Evolutionary conservation across 2,888 invertebrate species (phyloP), one percentile per base, ranked within the genome.

Genomic region (Stegophylla sp.): DNA sequence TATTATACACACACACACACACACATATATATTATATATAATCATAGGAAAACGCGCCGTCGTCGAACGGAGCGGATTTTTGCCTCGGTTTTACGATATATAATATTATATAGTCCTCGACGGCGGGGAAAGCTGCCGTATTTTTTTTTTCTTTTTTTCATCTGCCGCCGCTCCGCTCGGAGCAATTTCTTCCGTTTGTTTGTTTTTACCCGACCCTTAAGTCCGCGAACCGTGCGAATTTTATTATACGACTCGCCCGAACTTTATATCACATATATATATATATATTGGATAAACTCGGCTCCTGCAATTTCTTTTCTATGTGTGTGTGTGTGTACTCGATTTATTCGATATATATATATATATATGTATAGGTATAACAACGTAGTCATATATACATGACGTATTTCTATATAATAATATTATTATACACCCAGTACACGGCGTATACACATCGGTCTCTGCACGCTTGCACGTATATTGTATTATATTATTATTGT

Each of bases 61-160:
- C 34, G 51, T 17, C 41, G 53, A 34, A 13, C 59, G 10, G n/a
- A 66, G 69, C 26, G 53, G 59, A 69, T 59, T 77, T 67, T 77
- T 15, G 66, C 15, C 12, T 45, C 26, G 53, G 15, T 77, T 77
- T 77, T 77, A 77, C 77, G 59, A 59, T 69, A 17, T 61, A 71
- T 53, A 56, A 5, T 34, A 34, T 34, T 59, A 59, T 41, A 1
- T 28, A 66, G 34, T 41, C 43, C 43, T 66, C 43, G 41, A n/a
- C 53, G 10, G n/a, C 4, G 51, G 53, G 56, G 71, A 17, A 28
- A 34, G 15, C 56, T 43, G 72, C 53, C 41, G 41, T 15, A 15
- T 41, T n/a, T 41, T 64, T 41, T 28, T 23, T 28, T n/a, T 51
- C 28, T 53, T 51, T 15, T 15, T 53, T 23, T 34, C 34, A 9